Conservation (phyloP, 2,797 vertebrate genomes). For the Phrynocephalus vlangalii region DNA sequence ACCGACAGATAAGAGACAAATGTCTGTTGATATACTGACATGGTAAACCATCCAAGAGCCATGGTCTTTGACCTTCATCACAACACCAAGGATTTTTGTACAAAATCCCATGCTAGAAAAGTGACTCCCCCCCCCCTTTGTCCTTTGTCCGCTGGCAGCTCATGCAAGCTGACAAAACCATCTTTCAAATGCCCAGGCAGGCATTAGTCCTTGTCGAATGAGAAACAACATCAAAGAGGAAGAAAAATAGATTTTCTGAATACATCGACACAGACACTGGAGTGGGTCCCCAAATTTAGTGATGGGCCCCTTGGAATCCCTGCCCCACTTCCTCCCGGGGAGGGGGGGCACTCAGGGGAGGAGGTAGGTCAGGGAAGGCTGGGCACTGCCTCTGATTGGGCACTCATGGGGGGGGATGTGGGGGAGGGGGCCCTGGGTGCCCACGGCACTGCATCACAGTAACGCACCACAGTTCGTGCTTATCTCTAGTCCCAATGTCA, state of each 20-base stretch:
- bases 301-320: too few species aligned
- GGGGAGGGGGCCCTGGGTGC: too few species aligned
- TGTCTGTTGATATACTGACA: background rate
- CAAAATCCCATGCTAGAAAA: slow-evolving; percentile 2
- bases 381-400: too few species aligned
- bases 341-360: too few species aligned
- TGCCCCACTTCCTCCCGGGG: too few species aligned
- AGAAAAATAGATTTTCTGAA: background rate
- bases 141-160: slow-evolving; percentile 7
- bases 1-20: slow-evolving; percentile 3
- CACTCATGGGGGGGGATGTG: too few species aligned
- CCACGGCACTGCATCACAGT: too few species aligned
- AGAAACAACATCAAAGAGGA: background rate
- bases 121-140: background rate
- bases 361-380: too few species aligned
- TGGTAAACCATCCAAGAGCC: background rate
- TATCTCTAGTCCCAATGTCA: too few species aligned
- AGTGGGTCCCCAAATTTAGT: too few species aligned
- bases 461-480: too few species aligned
- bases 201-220: slow-evolving; percentile 11
- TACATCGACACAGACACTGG: background rate
- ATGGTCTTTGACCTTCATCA: background rate
- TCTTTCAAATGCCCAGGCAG: slow-evolving; percentile 12
- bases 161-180: slow-evolving; percentile 11
- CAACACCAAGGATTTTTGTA: background rate